Evolutionary conservation across 2,113 vertebrate species (phyloP).

Genomic region (Eonycteris spelaea): DNA sequence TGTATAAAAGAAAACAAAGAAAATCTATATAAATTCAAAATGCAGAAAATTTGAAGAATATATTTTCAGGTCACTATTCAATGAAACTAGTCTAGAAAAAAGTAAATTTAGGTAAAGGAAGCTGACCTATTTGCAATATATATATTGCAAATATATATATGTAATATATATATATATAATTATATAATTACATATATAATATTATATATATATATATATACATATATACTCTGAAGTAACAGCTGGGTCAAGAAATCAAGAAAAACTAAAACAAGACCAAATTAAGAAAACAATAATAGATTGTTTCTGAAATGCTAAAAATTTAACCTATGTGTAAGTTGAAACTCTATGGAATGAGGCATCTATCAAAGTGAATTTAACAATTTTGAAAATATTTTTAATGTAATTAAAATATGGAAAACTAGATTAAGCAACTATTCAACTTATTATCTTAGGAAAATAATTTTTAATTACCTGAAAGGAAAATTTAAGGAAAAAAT

Average conservation of each 20-base stretch:
- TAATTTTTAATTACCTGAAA: background rate
- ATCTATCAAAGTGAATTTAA: background rate
- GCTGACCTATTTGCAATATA: background rate
- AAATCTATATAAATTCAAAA: constrained; percentile 4
- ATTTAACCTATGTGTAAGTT: background rate
- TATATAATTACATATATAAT: too few relatives aligned
- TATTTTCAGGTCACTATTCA: background rate
- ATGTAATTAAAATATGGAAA: background rate
- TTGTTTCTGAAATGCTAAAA: background rate
- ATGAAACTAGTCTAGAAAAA: background rate
- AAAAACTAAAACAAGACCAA: background rate
- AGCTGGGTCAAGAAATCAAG: background rate
- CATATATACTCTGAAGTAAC: background rate
- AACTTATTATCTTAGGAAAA: background rate
- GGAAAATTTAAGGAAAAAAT: background rate
- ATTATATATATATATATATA: too few relatives aligned
- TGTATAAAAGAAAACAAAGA: background rate
- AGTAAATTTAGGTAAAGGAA: background rate
- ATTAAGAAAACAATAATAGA: background rate
- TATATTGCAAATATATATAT: too few relatives aligned
- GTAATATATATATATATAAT: too few relatives aligned
- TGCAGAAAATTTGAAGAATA: background rate
- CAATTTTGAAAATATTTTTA: background rate
- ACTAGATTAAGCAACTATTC: background rate
- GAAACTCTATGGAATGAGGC: background rate